Evolutionary conservation across 2,888 invertebrate genomes (phyloP).

Genomic region (Conops quadrifasciatus): DNA sequence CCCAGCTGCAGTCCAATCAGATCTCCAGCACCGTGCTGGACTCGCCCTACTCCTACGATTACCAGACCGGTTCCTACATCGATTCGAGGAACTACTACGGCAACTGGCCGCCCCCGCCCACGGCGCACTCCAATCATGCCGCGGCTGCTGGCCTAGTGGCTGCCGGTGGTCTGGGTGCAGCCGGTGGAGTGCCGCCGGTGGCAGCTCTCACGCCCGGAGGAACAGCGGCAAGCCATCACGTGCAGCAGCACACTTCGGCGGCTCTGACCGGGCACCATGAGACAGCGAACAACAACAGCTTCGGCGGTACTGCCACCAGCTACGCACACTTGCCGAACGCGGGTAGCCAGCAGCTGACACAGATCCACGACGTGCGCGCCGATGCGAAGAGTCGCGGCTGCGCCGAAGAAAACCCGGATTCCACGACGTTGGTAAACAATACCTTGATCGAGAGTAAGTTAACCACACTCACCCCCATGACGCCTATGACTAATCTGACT

Average conservation of each 20-base stretch:
- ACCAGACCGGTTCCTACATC: conserved; percentile 68
- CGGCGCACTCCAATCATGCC: conserved; percentile 66
- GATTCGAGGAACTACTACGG: conserved; percentile 74
- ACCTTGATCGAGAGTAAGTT: conserved; percentile 66
- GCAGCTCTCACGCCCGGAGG: conserved; percentile 44
- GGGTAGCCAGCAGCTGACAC: conserved; percentile 50
- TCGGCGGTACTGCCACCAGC: conserved; percentile 50
- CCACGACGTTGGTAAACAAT: conserved; percentile 71
- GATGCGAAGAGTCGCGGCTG: conserved; percentile 63
- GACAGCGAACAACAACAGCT: conserved; percentile 62
- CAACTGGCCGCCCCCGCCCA: conserved; percentile 69
- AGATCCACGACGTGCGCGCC: conserved; percentile 55
- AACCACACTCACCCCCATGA: conserved; percentile 65
- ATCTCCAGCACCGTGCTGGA: conserved; percentile 86
- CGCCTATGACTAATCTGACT: conserved; percentile 65
- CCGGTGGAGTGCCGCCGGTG: conserved; percentile 40
- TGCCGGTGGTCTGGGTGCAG: conserved; percentile 29
- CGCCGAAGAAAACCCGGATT: conserved; percentile 78
- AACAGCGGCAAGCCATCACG: conserved; percentile 37
- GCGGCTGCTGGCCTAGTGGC: conserved; percentile 34
- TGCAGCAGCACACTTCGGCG: conserved; percentile 52
- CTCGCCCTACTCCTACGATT: conserved; percentile 73
- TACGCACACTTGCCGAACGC: conserved; percentile 57
- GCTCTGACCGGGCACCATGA: conserved; percentile 53
- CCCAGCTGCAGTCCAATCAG: conserved; percentile 84